These are phyloP conservation scores for Drosophila putrida DNA, from an alignment of 2,888 invertebrate genomes.

Conservation along the genomic window DNA sequence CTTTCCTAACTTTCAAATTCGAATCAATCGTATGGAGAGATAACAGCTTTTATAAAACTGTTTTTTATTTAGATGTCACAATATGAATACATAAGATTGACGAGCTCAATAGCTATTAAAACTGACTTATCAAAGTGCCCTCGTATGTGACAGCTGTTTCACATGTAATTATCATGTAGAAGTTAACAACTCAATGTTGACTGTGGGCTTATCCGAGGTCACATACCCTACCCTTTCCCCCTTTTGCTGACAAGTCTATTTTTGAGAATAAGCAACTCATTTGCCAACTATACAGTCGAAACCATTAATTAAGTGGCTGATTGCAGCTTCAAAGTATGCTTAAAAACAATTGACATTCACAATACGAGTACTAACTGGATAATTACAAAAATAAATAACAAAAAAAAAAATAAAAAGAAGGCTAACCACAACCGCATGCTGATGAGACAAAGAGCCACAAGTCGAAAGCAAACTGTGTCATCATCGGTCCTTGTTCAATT, in stretches of 20 bases:
- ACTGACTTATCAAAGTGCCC: conserved; percentile 10
- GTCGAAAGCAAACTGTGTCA: conserved; percentile 17
- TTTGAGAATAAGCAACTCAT: conserved; percentile 25
- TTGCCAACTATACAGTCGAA: conserved; percentile 10
- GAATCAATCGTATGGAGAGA: not conserved
- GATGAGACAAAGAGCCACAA: conserved; percentile 8
- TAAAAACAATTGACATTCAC: conserved; percentile 46
- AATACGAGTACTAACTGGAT: conserved; percentile 33
- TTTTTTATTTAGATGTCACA: conserved; percentile 7
- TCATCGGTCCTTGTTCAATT: not conserved
- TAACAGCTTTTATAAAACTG: not conserved
- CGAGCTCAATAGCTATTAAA: conserved; percentile 3
- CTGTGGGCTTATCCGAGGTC: not conserved
- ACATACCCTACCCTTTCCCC: not conserved
- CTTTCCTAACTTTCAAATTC: not conserved
- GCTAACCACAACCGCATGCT: conserved; percentile 41
- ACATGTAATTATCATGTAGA: conserved; percentile 45
- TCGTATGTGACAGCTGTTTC: conserved; percentile 32
- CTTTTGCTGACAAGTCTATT: conserved; percentile 16
- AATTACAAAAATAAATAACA: conserved; percentile 31
- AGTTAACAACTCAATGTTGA: conserved; percentile 59
- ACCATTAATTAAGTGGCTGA: conserved; percentile 31
- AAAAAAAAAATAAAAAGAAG: not conserved
- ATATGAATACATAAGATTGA: not conserved
- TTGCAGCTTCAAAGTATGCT: conserved; percentile 28